These are phyloP conservation scores for Campoletis sonorensis DNA, from an alignment of 1,140 invertebrate genomes.

Conservation along the genomic window DNA sequence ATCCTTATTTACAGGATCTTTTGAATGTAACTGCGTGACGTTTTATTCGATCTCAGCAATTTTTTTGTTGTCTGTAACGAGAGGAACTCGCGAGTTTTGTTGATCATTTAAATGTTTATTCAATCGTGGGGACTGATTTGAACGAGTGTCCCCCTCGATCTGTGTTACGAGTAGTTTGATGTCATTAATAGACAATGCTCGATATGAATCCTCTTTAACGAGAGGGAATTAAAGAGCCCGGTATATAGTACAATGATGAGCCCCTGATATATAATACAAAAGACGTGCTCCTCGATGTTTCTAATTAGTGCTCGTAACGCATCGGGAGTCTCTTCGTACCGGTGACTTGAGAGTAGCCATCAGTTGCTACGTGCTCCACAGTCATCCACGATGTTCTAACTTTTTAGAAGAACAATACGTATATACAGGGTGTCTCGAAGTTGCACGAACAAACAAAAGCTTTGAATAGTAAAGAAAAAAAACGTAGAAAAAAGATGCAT, in stretches of 20 bases:
- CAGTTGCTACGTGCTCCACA: constrained; percentile 7
- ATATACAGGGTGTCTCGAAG: too few relatives aligned
- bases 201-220: constrained; percentile 46
- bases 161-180: background rate
- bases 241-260: constrained; percentile 17
- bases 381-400: background rate
- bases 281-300: constrained; percentile 35
- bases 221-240: constrained; percentile 6
- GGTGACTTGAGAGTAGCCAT: constrained; percentile 44
- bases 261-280: constrained; percentile 12
- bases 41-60: too few relatives aligned
- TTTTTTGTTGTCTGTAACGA: too few relatives aligned
- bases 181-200: constrained; percentile 45
- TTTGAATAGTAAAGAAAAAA: too few relatives aligned
- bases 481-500: too few relatives aligned
- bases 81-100: background rate
- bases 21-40: too few relatives aligned
- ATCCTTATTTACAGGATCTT: too few relatives aligned
- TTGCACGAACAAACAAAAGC: too few relatives aligned
- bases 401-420: background rate
- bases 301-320: constrained; percentile 58
- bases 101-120: background rate
- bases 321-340: constrained; percentile 53
- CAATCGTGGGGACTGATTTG: constrained; percentile 3
- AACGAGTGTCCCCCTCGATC: constrained; percentile 32